Percentiles rank a stretch among this genome's conserved stretches.
Conservation (phyloP, 2,888 invertebrate species). For the Cerastoderma edule region DNA sequence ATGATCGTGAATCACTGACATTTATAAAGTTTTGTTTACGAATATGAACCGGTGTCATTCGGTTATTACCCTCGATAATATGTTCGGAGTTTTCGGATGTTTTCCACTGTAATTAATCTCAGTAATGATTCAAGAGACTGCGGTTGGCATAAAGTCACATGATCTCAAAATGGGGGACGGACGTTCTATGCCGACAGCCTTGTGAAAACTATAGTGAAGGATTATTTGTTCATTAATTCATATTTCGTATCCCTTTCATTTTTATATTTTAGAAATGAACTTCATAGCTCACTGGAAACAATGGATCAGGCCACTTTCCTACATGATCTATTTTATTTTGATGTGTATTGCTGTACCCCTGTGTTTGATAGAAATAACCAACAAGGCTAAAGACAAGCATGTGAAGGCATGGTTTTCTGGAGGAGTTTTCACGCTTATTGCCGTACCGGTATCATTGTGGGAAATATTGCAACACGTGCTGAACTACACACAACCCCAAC, state of each 20-base stretch:
- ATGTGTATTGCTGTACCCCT: slow-evolving; percentile 93
- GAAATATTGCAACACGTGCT: slow-evolving; percentile 97
- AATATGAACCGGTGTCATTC: slow-evolving; percentile 11
- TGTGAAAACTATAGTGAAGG: too few species aligned
- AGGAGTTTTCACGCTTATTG: slow-evolving; percentile 95
- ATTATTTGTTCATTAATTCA: too few species aligned
- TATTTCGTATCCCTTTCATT: too few species aligned
- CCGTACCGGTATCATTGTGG: slow-evolving; percentile 96
- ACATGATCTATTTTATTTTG: slow-evolving; percentile 91
- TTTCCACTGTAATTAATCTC: not conserved
- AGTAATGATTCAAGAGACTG: not conserved
- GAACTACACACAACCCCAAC: slow-evolving; percentile 94
- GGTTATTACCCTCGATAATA: too few species aligned
- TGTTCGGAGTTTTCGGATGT: too few species aligned
- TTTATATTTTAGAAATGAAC: slow-evolving; percentile 58
- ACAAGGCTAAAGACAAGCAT: slow-evolving; percentile 88
- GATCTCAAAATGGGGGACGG: slow-evolving; percentile 62
- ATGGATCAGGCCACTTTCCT: slow-evolving; percentile 95
- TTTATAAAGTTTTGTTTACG: slow-evolving; percentile 20
- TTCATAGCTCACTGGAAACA: slow-evolving; percentile 88
- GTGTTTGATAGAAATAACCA: slow-evolving; percentile 91
- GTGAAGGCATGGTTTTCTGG: slow-evolving; percentile 92
- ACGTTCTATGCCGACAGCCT: slow-evolving; percentile 10
- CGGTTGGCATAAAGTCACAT: slow-evolving; percentile 50
- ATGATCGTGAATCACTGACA: slow-evolving; percentile 5